Conservation (phyloP, 2,797 vertebrate species). For the Moxostoma hubbsi region DNA sequence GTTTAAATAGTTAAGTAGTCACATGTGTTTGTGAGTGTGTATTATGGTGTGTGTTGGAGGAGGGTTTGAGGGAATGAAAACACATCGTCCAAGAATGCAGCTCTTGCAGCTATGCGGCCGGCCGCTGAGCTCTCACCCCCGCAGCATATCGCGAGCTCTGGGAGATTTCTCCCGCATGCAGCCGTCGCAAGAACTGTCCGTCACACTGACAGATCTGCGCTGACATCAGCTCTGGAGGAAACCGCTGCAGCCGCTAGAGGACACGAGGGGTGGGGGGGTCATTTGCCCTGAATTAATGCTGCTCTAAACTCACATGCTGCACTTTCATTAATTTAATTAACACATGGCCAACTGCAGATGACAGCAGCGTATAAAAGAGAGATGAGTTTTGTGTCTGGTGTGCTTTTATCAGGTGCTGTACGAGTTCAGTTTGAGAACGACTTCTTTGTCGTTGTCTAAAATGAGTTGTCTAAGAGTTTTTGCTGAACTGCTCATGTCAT, state of each 20-base stretch:
- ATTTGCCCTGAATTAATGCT: constrained; percentile 82
- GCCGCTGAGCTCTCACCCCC: constrained; percentile 54
- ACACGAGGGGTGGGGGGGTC: constrained; percentile 67
- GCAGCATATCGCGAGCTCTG: constrained; percentile 70
- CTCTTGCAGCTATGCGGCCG: constrained; percentile 38
- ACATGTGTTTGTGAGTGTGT: no score
- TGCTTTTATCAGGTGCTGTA: constrained; percentile 77
- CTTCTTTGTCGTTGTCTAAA: no score
- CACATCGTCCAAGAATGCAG: constrained; percentile 21
- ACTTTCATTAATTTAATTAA: constrained; percentile 87
- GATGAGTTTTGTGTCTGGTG: constrained; percentile 74
- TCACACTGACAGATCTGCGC: constrained; percentile 82
- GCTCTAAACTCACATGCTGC: constrained; percentile 68
- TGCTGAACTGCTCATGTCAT: no score
- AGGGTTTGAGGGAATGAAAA: constrained; percentile 1
- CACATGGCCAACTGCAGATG: constrained; percentile 81
- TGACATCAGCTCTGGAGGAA: constrained; percentile 83
- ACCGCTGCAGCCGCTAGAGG: constrained; percentile 63
- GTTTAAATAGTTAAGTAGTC: no score
- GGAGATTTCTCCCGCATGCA: constrained; percentile 78
- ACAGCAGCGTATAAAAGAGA: constrained; percentile 76
- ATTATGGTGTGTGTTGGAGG: no score
- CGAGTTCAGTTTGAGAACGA: background rate
- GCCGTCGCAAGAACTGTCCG: constrained; percentile 81
- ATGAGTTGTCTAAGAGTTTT: no score